phyloP scores from a whole-genome alignment of 64 coral and sea anemone species.

The Dendrophyllia cribrosa region DNA sequence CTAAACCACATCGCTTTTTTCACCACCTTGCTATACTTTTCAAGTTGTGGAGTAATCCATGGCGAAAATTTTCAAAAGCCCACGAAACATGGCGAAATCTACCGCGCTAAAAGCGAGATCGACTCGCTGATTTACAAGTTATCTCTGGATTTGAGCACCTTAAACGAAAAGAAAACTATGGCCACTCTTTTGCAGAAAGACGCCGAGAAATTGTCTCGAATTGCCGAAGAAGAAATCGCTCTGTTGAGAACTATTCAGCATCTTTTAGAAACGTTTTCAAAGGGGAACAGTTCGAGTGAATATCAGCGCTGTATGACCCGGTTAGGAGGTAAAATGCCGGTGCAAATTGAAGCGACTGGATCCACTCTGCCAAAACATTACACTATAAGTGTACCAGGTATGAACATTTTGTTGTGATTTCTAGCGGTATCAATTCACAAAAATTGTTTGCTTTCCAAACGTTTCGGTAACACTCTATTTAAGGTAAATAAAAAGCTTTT shows the following conservation, averaged over 20 bases:
- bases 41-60: too few species aligned
- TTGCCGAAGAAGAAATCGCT: constrained; percentile 7
- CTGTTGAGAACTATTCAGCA: not conserved
- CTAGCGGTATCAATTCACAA: not conserved
- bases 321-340: not conserved
- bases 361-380: not conserved
- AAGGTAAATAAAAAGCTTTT: too few species aligned
- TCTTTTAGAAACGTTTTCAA: not conserved
- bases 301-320: not conserved
- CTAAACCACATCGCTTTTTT: too few species aligned
- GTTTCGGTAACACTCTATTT: too few species aligned
- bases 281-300: not conserved
- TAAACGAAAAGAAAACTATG: not conserved
- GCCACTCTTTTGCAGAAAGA: not conserved
- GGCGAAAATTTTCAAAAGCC: not conserved
- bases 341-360: not conserved
- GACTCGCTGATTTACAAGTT: constrained; percentile 30
- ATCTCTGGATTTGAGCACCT: constrained; percentile 19
- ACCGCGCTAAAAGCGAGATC: constrained; percentile 30
- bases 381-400: constrained; percentile 20
- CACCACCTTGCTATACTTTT: too few species aligned
- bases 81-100: not conserved
- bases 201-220: not conserved
- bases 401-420: not conserved
- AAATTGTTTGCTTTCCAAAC: not conserved